Evolutionary conservation across 2,113 vertebrate species (phyloP).

Genomic region (Prunella fulvescens): DNA sequence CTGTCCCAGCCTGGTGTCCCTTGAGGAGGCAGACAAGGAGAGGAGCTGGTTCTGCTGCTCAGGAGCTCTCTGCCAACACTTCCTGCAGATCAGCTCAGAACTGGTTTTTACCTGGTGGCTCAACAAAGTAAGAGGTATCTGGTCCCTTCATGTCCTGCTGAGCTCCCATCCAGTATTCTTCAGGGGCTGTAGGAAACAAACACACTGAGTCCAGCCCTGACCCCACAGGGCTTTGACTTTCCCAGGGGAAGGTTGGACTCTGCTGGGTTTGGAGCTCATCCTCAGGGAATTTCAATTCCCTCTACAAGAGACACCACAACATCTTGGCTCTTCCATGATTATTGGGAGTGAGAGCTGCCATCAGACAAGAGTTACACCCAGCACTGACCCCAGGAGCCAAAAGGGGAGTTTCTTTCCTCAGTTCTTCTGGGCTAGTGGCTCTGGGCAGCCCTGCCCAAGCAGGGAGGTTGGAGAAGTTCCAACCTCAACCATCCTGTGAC

Average conservation of each 20-base stretch:
- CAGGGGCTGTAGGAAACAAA: not conserved
- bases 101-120: slow-evolving; percentile 56
- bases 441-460: not conserved
- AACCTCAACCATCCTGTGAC: not conserved
- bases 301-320: not conserved
- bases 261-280: not conserved
- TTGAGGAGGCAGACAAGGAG: not conserved
- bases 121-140: slow-evolving; percentile 17
- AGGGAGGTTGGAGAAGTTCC: not conserved
- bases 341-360: not conserved
- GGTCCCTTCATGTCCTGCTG: not conserved
- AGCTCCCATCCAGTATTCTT: slow-evolving; percentile 44
- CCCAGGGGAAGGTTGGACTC: not conserved
- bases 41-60: not conserved
- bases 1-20: not conserved
- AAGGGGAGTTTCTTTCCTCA: not conserved
- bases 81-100: not conserved
- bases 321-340: fast-evolving
- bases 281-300: not conserved
- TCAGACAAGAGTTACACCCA: not conserved
- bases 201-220: not conserved
- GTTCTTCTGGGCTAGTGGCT: not conserved
- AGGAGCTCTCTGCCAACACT: not conserved
- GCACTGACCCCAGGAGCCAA: not conserved
- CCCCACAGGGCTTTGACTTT: not conserved